Evolutionary conservation across 2,888 invertebrate species (phyloP).

Genomic region (Lymantria monacha): DNA sequence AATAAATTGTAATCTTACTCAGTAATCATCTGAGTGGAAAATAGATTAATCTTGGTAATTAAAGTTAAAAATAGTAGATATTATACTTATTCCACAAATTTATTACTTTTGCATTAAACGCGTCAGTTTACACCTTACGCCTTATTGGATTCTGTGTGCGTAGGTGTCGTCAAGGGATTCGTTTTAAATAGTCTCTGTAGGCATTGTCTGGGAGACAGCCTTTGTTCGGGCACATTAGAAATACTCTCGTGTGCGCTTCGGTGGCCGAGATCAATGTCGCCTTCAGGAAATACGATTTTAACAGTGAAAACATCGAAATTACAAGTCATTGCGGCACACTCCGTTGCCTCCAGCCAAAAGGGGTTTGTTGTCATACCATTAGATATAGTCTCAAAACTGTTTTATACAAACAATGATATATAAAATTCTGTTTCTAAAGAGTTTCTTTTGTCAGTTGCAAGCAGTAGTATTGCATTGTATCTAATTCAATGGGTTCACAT

Average conservation of each 20-base stretch:
- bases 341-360: slow-evolving; percentile 74
- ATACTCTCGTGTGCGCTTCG: slow-evolving; percentile 67
- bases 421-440: slow-evolving; percentile 43
- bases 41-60: background rate
- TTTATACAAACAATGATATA: slow-evolving; percentile 59
- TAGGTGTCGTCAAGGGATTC: slow-evolving; percentile 70
- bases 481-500: slow-evolving; percentile 24
- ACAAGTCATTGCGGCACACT: slow-evolving; percentile 75
- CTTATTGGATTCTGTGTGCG: slow-evolving; percentile 43
- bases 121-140: slow-evolving; percentile 34
- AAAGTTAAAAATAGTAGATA: background rate
- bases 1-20: too few species aligned
- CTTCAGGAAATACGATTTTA: slow-evolving; percentile 80
- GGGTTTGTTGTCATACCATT: slow-evolving; percentile 69
- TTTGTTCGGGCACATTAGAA: slow-evolving; percentile 61
- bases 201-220: slow-evolving; percentile 62
- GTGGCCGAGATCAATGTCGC: slow-evolving; percentile 65
- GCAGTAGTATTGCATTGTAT: slow-evolving; percentile 18
- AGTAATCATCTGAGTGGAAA: too few species aligned
- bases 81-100: too few species aligned
- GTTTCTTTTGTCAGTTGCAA: slow-evolving; percentile 29
- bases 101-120: background rate
- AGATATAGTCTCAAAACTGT: slow-evolving; percentile 59
- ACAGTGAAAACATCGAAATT: slow-evolving; percentile 78
- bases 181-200: slow-evolving; percentile 69